Percentiles rank a stretch among this genome's conserved stretches.
phyloP scores from a whole-genome alignment of 2,888 invertebrate genomes.

The Criorhina ranunculi region DNA sequence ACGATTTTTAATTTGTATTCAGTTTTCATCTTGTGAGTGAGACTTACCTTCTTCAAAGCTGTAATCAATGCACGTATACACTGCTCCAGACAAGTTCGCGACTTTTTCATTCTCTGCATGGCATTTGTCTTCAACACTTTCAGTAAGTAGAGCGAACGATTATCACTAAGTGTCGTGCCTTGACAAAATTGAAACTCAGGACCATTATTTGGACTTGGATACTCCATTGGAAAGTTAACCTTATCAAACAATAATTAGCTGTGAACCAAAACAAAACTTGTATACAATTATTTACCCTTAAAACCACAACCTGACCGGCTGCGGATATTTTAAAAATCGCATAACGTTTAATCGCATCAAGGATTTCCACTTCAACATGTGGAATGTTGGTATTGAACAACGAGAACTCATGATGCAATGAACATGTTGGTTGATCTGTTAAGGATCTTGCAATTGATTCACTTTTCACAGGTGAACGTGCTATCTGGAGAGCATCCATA shows the following conservation, averaged over 20 bases:
- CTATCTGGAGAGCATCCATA: conserved; percentile 78
- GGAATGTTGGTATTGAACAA: conserved; percentile 90
- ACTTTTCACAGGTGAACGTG: conserved; percentile 85
- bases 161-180: conserved; percentile 89
- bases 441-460: conserved; percentile 80
- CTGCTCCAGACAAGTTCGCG: conserved; percentile 94
- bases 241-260: conserved; percentile 83
- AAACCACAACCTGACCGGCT: conserved; percentile 84
- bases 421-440: conserved; percentile 83
- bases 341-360: conserved; percentile 85
- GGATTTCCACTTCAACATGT: conserved; percentile 87
- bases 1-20: neutral
- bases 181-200: conserved; percentile 89
- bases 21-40: too few species aligned
- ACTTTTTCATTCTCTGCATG: conserved; percentile 92
- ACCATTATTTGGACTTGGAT: conserved; percentile 89
- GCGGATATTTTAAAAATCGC: conserved; percentile 84
- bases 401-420: conserved; percentile 90
- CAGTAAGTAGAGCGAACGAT: conserved; percentile 89
- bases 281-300: conserved; percentile 83
- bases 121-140: conserved; percentile 93
- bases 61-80: conserved; percentile 90
- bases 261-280: neutral
- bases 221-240: conserved; percentile 89
- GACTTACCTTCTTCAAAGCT: conserved; percentile 86